phyloP scores from a whole-genome alignment of 2,797 vertebrate species.

The Rhincodon typus region DNA sequence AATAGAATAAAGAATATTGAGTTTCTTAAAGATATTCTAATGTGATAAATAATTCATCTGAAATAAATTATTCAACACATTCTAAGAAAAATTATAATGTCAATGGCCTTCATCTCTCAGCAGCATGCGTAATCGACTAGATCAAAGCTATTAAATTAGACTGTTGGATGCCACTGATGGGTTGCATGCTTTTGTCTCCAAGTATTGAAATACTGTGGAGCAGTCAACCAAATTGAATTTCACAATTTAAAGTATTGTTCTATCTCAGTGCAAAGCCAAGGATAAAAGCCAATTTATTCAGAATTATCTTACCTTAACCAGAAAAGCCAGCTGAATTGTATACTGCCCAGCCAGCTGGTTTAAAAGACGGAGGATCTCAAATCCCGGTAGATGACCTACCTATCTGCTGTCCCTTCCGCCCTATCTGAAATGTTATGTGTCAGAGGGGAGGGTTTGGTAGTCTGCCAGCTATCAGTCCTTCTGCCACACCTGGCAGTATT shows the following conservation, averaged over 20 bases:
- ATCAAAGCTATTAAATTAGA: conserved; percentile 21
- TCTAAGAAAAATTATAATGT: background rate
- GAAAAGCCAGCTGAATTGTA: background rate
- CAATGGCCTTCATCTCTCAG: background rate
- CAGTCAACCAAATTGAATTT: background rate
- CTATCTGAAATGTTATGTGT: too few species aligned
- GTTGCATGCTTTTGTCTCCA: background rate
- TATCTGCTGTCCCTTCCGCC: background rate
- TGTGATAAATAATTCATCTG: background rate
- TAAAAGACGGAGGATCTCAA: background rate
- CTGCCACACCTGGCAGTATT: too few species aligned
- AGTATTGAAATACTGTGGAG: background rate
- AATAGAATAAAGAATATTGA: background rate
- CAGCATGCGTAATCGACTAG: background rate
- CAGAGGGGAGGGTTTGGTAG: too few species aligned
- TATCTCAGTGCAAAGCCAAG: background rate
- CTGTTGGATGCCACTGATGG: background rate
- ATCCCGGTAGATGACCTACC: background rate
- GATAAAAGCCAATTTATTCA: background rate
- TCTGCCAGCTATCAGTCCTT: too few species aligned
- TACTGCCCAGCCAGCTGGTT: background rate
- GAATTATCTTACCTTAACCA: background rate
- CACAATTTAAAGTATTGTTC: background rate
- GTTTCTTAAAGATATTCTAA: background rate
- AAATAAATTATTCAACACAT: conserved; percentile 16